A percentile compares a stretch with the other conserved stretches of the same genome.
Evolutionary conservation across 2,113 vertebrate species (phyloP).

Genomic region (Protobothrops flavoviridis): DNA sequence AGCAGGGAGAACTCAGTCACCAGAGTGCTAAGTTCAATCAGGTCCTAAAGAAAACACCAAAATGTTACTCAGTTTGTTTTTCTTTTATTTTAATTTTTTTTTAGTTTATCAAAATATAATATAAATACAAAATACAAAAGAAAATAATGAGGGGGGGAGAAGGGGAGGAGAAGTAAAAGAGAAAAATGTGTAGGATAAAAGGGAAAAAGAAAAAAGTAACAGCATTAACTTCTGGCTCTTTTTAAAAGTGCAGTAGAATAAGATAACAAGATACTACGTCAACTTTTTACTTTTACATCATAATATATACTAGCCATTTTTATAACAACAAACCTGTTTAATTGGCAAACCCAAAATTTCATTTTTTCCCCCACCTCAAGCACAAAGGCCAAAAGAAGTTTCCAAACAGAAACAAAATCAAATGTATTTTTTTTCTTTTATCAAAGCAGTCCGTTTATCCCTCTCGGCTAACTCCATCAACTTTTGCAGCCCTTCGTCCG

Average conservation of each 20-base stretch:
- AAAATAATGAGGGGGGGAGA: too few species aligned
- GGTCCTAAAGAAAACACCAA: constrained; percentile 74
- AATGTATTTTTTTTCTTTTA: not conserved
- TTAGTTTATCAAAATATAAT: not conserved
- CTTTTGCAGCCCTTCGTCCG: not conserved
- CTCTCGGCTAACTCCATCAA: not conserved
- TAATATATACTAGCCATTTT: not conserved
- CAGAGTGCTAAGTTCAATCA: constrained; percentile 81
- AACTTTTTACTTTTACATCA: not conserved
- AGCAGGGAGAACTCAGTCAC: constrained; percentile 80
- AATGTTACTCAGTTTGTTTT: constrained; percentile 49
- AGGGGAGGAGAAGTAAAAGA: too few species aligned
- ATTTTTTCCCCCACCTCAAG: not conserved
- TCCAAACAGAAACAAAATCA: not conserved
- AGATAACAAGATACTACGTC: not conserved
- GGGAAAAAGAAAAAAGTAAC: not conserved
- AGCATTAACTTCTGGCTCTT: too few species aligned
- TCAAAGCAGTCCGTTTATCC: not conserved
- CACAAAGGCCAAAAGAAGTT: not conserved
- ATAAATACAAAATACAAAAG: not conserved
- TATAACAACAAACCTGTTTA: not conserved
- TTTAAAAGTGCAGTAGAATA: not conserved
- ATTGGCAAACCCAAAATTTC: not conserved
- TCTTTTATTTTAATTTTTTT: not conserved
- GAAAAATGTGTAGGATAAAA: too few species aligned